phyloP scores from a whole-genome alignment of 2,797 vertebrate species.

The Chlorospingus semifuscus region DNA sequence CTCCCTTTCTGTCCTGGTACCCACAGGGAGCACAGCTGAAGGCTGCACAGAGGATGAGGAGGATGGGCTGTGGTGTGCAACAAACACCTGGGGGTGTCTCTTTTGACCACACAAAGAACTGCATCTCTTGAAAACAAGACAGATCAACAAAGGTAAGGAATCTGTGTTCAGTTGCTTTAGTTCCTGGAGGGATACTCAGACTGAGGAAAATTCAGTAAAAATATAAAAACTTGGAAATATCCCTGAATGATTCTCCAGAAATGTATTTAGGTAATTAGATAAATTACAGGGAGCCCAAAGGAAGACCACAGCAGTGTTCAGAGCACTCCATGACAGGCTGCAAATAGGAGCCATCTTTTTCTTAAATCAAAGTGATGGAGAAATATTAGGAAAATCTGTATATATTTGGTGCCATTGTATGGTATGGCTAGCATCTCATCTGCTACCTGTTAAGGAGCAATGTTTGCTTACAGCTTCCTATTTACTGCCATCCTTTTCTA shows the following conservation, averaged over 20 bases:
- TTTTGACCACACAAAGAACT: background rate
- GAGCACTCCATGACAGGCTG: background rate
- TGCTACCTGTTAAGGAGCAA: background rate
- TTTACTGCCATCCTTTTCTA: background rate
- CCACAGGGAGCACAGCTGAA: background rate
- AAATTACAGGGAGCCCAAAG: background rate
- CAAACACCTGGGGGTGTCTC: background rate
- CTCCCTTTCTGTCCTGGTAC: accelerated
- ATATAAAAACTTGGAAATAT: background rate
- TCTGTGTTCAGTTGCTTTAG: background rate
- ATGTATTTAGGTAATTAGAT: background rate
- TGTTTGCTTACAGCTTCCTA: conserved; percentile 1
- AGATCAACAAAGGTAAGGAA: background rate
- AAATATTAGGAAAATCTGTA: background rate
- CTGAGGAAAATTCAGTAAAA: background rate
- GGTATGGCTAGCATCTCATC: background rate
- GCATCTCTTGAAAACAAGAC: background rate
- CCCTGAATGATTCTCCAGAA: background rate
- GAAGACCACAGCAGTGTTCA: background rate
- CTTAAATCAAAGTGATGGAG: background rate
- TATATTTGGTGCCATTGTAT: background rate
- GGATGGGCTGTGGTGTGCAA: background rate
- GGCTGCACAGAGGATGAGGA: background rate
- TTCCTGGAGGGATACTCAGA: background rate
- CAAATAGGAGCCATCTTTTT: background rate